Base-by-base conservation (phyloP, 2,797 vertebrate genomes). In the Halcyon smyrnensis region DNA sequence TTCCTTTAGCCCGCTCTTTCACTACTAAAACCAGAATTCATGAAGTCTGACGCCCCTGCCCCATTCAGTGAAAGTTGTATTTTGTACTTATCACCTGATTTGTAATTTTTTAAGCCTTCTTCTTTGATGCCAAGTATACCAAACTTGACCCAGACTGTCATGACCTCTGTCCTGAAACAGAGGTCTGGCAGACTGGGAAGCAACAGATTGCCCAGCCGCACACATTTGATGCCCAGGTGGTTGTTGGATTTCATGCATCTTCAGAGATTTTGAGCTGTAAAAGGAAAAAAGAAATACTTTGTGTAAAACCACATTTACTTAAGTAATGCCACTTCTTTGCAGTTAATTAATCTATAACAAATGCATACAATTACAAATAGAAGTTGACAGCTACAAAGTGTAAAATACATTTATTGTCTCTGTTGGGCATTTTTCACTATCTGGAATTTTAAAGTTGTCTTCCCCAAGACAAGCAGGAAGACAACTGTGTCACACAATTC, bases 91-190 rank as follows among this genome's bases (percentile, higher is more conserved):
- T 89, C 54, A 99, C 99, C 99, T 98, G 97, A 98, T 97, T 11
- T 97, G 97, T 41, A 99, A 95, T 84, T 99, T 98, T 97, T 98
- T 98, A 39, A 99, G 97, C 67, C 97, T 98, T 63, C 98, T 98
- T 50, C 98, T 97, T 77, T 90, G 98, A 89, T 98, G 98, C 98
- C 97, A 98, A 51, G 54, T 97, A 87, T 95, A 98, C 39, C 94
- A 97, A 46, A 97, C 97, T 74, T 69, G 97, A 90, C 97, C 97
- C 3, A 50, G 84, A 46, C 91, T n/a, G 36, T 82, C 97, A 70
- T 43, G 48, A 36, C 9, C 28, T 30, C 41, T 30, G 64, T 73
- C 50, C 48, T 80, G 92, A 28, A 74, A 59, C 7, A 34, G 51
- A 41, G 34, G 71, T 19, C 50, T 12, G n/a, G 43, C 30, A 68